A percentile compares a stretch with the other conserved stretches of the same genome.
Evolutionary conservation across 2,797 vertebrate species (phyloP).

Genomic region (Pseudochaenichthys georgianus): DNA sequence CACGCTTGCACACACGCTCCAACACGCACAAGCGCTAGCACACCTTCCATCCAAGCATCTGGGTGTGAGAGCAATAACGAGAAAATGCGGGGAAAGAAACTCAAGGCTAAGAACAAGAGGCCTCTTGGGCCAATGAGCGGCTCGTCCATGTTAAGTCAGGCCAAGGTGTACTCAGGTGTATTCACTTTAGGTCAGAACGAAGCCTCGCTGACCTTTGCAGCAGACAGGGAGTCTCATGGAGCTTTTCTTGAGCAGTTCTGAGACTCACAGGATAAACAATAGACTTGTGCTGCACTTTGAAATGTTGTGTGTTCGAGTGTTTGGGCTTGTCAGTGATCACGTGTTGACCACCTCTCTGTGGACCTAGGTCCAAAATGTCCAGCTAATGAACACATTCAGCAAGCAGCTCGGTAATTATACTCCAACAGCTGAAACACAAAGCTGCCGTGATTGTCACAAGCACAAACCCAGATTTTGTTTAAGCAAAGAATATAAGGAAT

Average conservation of each 20-base stretch:
- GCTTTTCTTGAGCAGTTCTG: conserved; percentile 59
- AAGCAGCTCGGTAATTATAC: conserved; percentile 47
- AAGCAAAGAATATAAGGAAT: conserved; percentile 45
- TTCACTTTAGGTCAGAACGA: conserved; percentile 70
- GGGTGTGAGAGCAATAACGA: conserved; percentile 50
- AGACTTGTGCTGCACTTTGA: conserved; percentile 52
- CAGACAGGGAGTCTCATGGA: conserved; percentile 66
- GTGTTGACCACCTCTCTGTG: conserved; percentile 37
- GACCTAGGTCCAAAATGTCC: conserved; percentile 22
- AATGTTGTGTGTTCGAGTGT: conserved; percentile 17
- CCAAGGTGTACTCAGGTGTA: conserved; percentile 67
- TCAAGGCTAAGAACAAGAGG: conserved; percentile 66
- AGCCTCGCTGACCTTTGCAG: conserved; percentile 78
- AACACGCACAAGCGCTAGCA: neutral
- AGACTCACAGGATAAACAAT: conserved; percentile 67
- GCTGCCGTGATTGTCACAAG: conserved; percentile 41
- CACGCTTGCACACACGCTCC: neutral
- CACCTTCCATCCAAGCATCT: conserved; percentile 22
- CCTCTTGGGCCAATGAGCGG: conserved; percentile 58
- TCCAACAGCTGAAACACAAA: conserved; percentile 37
- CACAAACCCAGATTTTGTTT: conserved; percentile 31
- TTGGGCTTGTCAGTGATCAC: conserved; percentile 30
- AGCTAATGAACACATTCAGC: conserved; percentile 44
- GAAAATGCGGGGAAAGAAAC: conserved; percentile 34
- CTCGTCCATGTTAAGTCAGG: conserved; percentile 71